Base-by-base conservation (phyloP, 2,888 invertebrate species). In the Macropis europaea region DNA sequence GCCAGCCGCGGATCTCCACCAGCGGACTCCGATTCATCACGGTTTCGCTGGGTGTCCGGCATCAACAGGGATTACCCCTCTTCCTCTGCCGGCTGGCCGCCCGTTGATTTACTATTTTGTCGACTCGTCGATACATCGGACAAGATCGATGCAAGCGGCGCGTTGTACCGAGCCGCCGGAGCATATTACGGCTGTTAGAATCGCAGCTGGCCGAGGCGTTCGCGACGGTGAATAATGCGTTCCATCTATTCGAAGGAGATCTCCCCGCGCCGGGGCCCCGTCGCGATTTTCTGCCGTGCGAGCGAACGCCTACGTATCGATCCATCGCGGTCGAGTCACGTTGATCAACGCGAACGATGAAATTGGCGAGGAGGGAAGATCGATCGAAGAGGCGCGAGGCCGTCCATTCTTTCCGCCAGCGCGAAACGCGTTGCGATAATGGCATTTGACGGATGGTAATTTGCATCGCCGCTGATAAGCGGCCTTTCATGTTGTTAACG, bases 51-150 rank as follows among this genome's bases (percentile, higher is more conserved):
- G 32, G 43, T 56, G 66, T 67, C 45, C 54, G 24, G 28, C 47
- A 26, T 24, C n/a, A n/a, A n/a, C n/a, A n/a, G 34, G 24, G 68
- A 70, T 75, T 64, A 73, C 63, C 64, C 54, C 32, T 13, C 47
- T 53, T n/a, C 26, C 50, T 24, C 30, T 28, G 22, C n/a, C 11
- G 9, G 15, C n/a, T n/a, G 62, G 42, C 34, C 63, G 19, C 67
- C 43, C 30, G 54, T 48, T 68, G 77, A 77, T 79, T 79, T 77
- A 79, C 78, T 72, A 75, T 77, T 75, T 64, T 70, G 61, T 69
- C 69, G 75, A 59, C 36, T 66, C 64, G 60, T 73, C 73, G 57
- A 68, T 73, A 42, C 42, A 48, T 45, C 74, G 38, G 61, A 40
- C 63, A 54, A 63, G 75, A 75, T 76, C 63, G 71, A 71, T 75